phyloP scores from a whole-genome alignment of 1,140 invertebrate genomes.

The Diabrotica virgifera region DNA sequence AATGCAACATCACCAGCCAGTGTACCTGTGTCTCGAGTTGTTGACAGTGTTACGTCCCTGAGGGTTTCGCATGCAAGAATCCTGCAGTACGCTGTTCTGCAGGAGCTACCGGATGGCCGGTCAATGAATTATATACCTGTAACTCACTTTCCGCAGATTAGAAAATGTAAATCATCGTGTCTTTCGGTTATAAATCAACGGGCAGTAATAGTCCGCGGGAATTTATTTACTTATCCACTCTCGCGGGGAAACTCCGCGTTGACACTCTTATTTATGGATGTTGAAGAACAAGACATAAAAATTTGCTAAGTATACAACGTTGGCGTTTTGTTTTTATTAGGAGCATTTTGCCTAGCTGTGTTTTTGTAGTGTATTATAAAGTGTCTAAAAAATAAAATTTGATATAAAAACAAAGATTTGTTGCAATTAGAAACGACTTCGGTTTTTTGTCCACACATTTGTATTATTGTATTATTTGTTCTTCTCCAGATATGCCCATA shows the following conservation, averaged over 20 bases:
- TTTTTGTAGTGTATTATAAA: too few species aligned
- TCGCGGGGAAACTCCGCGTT: background rate
- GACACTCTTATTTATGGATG: constrained; percentile 11
- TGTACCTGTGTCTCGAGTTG: too few species aligned
- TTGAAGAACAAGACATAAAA: constrained; percentile 11
- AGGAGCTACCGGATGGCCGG: constrained; percentile 33
- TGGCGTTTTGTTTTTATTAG: constrained; percentile 16
- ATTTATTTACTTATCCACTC: constrained; percentile 25
- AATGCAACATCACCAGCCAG: too few species aligned
- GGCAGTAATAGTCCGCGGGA: constrained; percentile 14
- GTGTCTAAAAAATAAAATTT: too few species aligned
- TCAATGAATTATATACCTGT: constrained; percentile 33
- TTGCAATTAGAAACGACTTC: too few species aligned
- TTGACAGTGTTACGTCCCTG: background rate
- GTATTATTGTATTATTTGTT: too few species aligned
- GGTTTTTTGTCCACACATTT: too few species aligned
- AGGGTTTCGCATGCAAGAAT: constrained; percentile 30
- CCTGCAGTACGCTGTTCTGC: constrained; percentile 22
- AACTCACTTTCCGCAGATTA: constrained; percentile 33
- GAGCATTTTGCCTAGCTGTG: too few species aligned
- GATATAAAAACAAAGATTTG: too few species aligned
- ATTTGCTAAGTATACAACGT: constrained; percentile 19
- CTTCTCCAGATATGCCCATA: too few species aligned
- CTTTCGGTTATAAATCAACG: constrained; percentile 18
- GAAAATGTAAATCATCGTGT: constrained; percentile 36